Evolutionary conservation across 2,888 invertebrate genomes (phyloP).

Genomic region (Brachypterus glaber): DNA sequence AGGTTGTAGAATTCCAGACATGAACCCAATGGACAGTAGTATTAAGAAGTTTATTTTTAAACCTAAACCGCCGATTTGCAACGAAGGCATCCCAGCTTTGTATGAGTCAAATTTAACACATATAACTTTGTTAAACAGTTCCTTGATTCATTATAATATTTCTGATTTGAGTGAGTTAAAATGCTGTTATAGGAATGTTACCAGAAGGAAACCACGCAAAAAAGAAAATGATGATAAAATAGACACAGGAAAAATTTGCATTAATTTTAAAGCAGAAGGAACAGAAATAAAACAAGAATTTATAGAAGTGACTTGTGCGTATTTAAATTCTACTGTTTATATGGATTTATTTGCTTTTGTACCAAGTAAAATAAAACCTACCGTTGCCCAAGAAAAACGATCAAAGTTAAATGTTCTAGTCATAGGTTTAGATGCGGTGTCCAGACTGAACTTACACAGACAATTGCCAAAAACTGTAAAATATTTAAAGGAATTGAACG

Average conservation of each 20-base stretch:
- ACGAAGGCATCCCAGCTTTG: constrained; percentile 43
- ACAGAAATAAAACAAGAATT: constrained; percentile 53
- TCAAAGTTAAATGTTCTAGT: constrained; percentile 58
- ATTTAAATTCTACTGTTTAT: constrained; percentile 46
- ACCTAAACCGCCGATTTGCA: constrained; percentile 44
- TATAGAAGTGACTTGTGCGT: constrained; percentile 55
- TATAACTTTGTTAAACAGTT: constrained; percentile 46
- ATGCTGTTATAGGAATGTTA: constrained; percentile 56
- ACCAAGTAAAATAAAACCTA: constrained; percentile 37
- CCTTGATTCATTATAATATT: constrained; percentile 44
- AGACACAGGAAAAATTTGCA: constrained; percentile 43
- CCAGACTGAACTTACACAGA: constrained; percentile 73
- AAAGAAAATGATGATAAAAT: constrained; percentile 45
- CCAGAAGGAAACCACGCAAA: constrained; percentile 43
- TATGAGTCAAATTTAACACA: constrained; percentile 51
- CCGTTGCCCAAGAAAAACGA: background rate
- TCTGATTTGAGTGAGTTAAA: constrained; percentile 40
- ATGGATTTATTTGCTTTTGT: constrained; percentile 61
- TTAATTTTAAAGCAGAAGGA: constrained; percentile 41
- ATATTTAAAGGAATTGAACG: constrained; percentile 50
- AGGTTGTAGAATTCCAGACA: constrained; percentile 58
- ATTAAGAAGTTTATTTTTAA: constrained; percentile 46
- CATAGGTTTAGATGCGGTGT: constrained; percentile 77
- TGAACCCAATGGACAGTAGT: constrained; percentile 51
- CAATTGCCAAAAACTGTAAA: constrained; percentile 67